phyloP scores from a whole-genome alignment of 2,888 invertebrate species.

The Agapetus fuscipes region DNA sequence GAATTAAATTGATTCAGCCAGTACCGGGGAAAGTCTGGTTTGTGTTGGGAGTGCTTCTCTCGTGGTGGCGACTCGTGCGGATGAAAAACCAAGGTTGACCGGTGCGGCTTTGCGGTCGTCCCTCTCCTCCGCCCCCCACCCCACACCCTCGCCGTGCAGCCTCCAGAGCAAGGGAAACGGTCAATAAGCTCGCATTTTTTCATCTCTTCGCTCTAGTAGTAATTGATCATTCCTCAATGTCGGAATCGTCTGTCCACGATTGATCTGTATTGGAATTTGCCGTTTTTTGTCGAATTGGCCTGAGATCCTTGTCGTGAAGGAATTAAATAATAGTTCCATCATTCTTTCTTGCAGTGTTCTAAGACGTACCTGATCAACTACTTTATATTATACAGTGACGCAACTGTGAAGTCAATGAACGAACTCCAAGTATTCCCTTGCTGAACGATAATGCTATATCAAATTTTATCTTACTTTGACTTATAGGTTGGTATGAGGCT shows the following conservation, averaged over 20 bases:
- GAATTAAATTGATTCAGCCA: not conserved
- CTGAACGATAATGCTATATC: no score
- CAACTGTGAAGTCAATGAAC: no score
- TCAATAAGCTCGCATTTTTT: constrained; percentile 6
- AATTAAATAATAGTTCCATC: not conserved
- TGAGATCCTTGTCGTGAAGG: not conserved
- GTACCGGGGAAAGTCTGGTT: not conserved
- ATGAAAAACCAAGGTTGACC: not conserved
- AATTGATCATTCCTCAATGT: constrained; percentile 9
- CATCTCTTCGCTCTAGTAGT: constrained; percentile 9
- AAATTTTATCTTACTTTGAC: no score
- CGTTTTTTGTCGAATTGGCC: not conserved
- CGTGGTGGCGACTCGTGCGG: not conserved
- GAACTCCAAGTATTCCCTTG: no score
- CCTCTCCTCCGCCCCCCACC: constrained; percentile 32
- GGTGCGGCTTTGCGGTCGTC: constrained; percentile 17
- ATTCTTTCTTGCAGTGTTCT: no score
- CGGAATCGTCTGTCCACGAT: not conserved
- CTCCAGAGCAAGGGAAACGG: constrained; percentile 22
- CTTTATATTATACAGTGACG: no score
- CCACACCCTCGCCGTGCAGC: constrained; percentile 37
- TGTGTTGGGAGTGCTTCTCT: not conserved
- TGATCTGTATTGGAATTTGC: not conserved
- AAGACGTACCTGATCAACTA: no score
- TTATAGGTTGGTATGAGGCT: no score